Conservation (phyloP, 2,113 vertebrate species). For the Sialia sialis region DNA sequence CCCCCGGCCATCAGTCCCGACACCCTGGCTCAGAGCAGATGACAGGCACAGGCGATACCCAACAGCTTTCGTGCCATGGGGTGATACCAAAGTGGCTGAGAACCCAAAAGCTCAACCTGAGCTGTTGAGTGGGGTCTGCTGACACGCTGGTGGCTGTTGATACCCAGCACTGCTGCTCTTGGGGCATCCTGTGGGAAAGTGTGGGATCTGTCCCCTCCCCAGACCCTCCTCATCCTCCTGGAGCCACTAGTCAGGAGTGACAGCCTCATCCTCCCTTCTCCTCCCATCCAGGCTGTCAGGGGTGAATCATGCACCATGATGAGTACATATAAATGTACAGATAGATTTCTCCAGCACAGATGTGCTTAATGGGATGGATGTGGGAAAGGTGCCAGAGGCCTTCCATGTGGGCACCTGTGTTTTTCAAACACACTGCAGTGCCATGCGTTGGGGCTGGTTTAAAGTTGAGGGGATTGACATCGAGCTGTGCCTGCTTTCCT, state of each 20-base stretch:
- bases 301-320: not conserved
- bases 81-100: slow-evolving; percentile 30
- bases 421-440: not conserved
- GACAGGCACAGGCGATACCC: slow-evolving; percentile 53
- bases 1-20: slow-evolving; percentile 47
- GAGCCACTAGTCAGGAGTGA: accelerated
- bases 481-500: not conserved
- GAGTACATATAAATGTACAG: not conserved
- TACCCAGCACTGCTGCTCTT: not conserved
- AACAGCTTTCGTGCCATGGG: slow-evolving; percentile 40
- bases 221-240: not conserved
- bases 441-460: not conserved
- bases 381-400: not conserved
- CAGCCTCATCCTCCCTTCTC: not conserved
- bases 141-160: slow-evolving; percentile 1
- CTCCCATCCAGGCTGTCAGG: not conserved
- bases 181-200: not conserved
- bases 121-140: slow-evolving; percentile 41
- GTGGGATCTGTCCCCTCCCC: not conserved
- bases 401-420: not conserved
- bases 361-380: not conserved
- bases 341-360: not conserved
- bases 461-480: not conserved
- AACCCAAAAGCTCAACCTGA: slow-evolving; percentile 21
- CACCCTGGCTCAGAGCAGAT: slow-evolving; percentile 64